A percentile compares a stretch with the other conserved stretches of the same genome.
These are phyloP conservation scores for Sitobion miscanthi DNA, from an alignment of 1,140 invertebrate genomes.

Conservation along the genomic window DNA sequence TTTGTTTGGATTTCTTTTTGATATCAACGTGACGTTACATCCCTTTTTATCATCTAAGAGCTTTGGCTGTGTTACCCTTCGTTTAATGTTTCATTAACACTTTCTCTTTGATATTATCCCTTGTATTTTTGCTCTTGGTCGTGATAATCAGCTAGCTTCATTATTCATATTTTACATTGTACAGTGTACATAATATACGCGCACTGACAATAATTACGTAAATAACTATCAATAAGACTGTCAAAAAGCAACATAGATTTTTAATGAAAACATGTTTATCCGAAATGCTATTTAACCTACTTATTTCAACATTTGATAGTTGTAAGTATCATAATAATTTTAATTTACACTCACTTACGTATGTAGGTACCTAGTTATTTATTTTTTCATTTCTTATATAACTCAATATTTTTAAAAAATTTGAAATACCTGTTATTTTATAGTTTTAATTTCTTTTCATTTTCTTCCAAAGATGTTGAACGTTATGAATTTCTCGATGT, in stretches of 20 bases:
- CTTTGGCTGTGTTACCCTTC: neutral
- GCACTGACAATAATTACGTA: neutral
- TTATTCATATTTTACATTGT: slow-evolving; percentile 16
- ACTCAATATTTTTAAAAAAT: neutral
- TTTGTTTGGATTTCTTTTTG: slow-evolving; percentile 39
- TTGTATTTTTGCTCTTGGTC: neutral
- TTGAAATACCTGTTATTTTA: neutral
- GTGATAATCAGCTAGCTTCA: neutral
- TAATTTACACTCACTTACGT: neutral
- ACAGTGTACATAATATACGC: neutral
- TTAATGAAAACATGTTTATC: neutral
- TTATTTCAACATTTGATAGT: neutral
- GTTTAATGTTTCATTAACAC: slow-evolving; percentile 45
- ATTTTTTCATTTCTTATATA: neutral
- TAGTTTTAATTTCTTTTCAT: neutral
- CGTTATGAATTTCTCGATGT: neutral
- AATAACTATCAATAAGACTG: neutral
- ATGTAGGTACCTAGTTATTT: neutral
- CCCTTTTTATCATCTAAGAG: slow-evolving; percentile 21
- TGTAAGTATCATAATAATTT: neutral
- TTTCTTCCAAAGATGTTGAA: neutral
- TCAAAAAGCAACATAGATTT: neutral
- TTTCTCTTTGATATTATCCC: neutral
- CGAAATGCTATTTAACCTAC: neutral
- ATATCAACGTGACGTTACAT: slow-evolving; percentile 14